Evolutionary conservation across 2,888 invertebrate species (phyloP), one percentile per base, ranked within the genome.

Genomic region (Patella ulyssiponensis): DNA sequence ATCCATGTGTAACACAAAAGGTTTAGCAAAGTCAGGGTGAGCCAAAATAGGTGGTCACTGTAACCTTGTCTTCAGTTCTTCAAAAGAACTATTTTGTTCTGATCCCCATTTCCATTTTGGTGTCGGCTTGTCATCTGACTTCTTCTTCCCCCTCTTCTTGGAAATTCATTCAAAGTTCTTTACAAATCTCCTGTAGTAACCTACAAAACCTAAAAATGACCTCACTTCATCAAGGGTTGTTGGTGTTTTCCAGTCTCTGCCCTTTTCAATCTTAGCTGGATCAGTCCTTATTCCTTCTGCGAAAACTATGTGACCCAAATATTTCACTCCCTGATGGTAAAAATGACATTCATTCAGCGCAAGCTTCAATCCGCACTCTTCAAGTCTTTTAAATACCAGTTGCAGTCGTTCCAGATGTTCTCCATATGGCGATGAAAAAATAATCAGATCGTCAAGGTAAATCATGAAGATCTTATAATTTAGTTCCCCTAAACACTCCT

Each of bases 1-100:
- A n/a, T n/a, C n/a, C n/a, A n/a, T n/a, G n/a, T n/a, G n/a, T n/a
- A n/a, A n/a, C n/a, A n/a, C n/a, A n/a, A n/a, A n/a, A n/a, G n/a
- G n/a, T n/a, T n/a, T n/a, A n/a, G n/a, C n/a, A n/a, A n/a, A n/a
- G n/a, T n/a, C n/a, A n/a, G n/a, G n/a, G n/a, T n/a, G 20, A n/a
- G n/a, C n/a, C n/a, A n/a, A n/a, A n/a, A n/a, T n/a, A n/a, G n/a
- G n/a, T n/a, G n/a, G n/a, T n/a, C n/a, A n/a, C n/a, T n/a, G n/a
- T n/a, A n/a, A n/a, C n/a, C n/a, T n/a, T n/a, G 81, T 76, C 5
- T 71, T 64, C 73, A 80, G 78, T 52, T 79, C 81, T 51, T 53
- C n/a, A 27, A 78, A 70, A n/a, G 76, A 75, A 0, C 69, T 71
- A 27, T 44, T n/a, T 23, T 52, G n/a, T n/a, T n/a, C n/a, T n/a